A percentile compares a stretch with the other conserved stretches of the same genome.
Evolutionary conservation across 2,797 vertebrate genomes (phyloP).

Genomic region (Coendou prehensilis): DNA sequence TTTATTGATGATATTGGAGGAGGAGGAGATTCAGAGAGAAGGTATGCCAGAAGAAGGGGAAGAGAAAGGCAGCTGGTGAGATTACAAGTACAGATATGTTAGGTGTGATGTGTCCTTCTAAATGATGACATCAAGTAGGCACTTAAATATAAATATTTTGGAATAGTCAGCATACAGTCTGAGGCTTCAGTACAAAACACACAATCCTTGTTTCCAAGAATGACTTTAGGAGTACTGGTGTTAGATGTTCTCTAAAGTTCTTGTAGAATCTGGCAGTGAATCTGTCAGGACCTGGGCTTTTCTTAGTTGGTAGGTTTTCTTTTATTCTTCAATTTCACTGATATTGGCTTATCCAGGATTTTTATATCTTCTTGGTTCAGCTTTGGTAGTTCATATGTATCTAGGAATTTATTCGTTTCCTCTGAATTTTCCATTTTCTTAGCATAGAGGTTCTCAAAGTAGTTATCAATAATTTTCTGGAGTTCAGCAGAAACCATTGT

Average conservation of each 20-base stretch:
- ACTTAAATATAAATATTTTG: slow-evolving; percentile 51
- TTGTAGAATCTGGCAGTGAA: not conserved
- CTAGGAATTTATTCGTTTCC: not conserved
- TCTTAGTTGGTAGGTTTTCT: not conserved
- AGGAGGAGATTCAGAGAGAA: slow-evolving; percentile 8
- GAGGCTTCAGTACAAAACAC: slow-evolving; percentile 44
- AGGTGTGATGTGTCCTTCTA: slow-evolving; percentile 26
- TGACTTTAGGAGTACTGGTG: not conserved
- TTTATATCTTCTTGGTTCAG: not conserved
- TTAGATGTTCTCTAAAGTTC: not conserved
- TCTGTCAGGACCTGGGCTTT: not conserved
- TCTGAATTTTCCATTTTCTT: not conserved
- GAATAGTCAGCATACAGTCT: slow-evolving; percentile 21
- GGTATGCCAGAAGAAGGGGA: not conserved
- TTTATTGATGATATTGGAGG: slow-evolving; percentile 9
- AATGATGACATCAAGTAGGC: not conserved
- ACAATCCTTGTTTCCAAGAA: not conserved
- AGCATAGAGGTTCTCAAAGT: not conserved
- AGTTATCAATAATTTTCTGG: not conserved
- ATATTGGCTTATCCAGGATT: not conserved
- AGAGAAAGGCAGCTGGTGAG: not conserved
- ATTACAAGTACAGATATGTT: not conserved
- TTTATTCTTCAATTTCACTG: not conserved
- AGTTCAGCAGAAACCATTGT: not conserved
- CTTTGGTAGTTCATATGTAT: not conserved